Evolutionary conservation across 2,113 vertebrate species (phyloP).

Genomic region (Sclerurus mexicanus): DNA sequence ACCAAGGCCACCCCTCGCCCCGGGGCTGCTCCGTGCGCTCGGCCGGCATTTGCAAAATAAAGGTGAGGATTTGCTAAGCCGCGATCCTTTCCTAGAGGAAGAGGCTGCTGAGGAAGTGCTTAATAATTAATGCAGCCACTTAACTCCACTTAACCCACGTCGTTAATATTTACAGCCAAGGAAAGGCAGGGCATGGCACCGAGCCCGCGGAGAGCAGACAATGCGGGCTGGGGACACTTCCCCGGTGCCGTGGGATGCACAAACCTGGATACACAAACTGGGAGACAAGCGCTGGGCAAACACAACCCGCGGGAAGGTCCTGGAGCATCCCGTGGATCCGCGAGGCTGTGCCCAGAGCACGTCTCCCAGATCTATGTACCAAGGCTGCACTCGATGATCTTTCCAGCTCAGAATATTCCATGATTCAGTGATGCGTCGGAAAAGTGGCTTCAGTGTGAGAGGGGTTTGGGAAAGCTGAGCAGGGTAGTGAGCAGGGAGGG

Average conservation of each 20-base stretch:
- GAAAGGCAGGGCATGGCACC: neutral
- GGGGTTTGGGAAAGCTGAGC: neutral
- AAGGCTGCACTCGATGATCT: too few species aligned
- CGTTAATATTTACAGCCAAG: neutral
- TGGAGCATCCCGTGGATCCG: too few species aligned
- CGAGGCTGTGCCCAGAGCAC: too few species aligned
- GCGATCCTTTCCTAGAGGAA: neutral
- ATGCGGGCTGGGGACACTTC: neutral
- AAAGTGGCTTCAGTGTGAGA: neutral
- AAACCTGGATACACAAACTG: too few species aligned
- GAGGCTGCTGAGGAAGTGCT: neutral
- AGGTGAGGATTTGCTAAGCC: neutral
- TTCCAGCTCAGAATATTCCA: too few species aligned
- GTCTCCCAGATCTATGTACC: too few species aligned
- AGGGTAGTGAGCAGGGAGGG: neutral
- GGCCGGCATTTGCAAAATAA: neutral
- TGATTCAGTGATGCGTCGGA: too few species aligned
- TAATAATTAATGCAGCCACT: neutral
- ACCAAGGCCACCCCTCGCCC: accelerated
- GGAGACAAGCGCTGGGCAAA: too few species aligned
- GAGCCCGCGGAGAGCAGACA: neutral
- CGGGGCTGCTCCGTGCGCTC: neutral
- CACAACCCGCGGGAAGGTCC: too few species aligned
- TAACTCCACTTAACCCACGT: neutral
- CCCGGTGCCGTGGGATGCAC: neutral